Base-by-base conservation (phyloP, 1,140 invertebrate genomes). In the Neodiprion virginianus region DNA sequence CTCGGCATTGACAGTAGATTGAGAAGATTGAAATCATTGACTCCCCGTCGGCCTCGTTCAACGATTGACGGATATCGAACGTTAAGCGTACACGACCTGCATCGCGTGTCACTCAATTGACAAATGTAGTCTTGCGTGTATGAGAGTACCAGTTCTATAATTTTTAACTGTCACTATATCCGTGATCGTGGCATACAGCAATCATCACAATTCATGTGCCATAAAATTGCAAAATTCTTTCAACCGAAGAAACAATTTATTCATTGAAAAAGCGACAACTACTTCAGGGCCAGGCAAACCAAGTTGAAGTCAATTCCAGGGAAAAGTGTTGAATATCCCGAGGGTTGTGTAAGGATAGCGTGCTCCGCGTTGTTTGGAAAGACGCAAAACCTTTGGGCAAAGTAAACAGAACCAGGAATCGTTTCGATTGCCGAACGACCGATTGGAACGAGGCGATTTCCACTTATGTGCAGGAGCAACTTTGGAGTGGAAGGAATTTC, bases 401-500 rank as follows among this genome's bases (percentile, higher is more conserved):
- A 61, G n/a, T 17, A 61, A 61, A 61, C n/a, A 61, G 53, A 61
- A 8, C 53, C 53, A 17, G 11, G n/a, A 61, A 61, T 14, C 53
- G 53, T 75, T 72, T 75, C 81, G 81, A 82, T 83, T 81, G 74
- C 77, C 72, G 73, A 74, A 72, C 73, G 75, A 78, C 72, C 76
- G 79, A 76, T 74, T 73, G 74, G 75, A 14, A 49, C 67, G 77
- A 72, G 76, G 75, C 76, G 82, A 81, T 84, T 83, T 84, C 83
- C 82, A 83, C 83, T 84, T 81, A 77, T 77, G 76, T 79, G 80
- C 81, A 79, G 80, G 79, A 82, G 79, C 75, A 83, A 84, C 81
- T 40, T 85, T 84, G 72, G 75, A 81, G 81, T 80, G 80, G 77
- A 80, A 80, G 81, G 83, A 83, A 84, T 85, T 82, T 80, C 73